Conservation (phyloP, 2,888 invertebrate genomes). For the Megalurothrips usitatus region DNA sequence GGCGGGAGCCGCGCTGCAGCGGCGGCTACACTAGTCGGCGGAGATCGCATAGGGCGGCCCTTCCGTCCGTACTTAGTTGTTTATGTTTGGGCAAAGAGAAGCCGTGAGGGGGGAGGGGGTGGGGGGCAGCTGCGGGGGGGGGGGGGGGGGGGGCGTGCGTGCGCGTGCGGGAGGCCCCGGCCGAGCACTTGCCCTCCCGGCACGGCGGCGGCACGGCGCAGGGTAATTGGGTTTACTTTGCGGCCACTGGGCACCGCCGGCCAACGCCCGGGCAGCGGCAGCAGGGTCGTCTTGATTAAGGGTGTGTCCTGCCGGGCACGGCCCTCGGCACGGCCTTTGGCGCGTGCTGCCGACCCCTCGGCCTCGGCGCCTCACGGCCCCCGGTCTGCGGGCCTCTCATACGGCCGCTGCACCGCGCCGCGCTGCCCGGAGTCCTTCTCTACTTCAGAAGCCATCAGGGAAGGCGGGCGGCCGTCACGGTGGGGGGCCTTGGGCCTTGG, state of each 20-base stretch:
- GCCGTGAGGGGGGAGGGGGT: neutral
- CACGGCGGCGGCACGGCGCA: neutral
- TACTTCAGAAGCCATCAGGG: too few relatives aligned
- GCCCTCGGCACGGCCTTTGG: neutral
- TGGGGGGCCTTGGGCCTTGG: too few relatives aligned
- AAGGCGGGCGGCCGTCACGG: too few relatives aligned
- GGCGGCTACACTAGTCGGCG: neutral
- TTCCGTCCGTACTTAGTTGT: neutral
- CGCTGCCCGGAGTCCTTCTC: too few relatives aligned
- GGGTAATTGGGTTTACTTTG: constrained; percentile 24
- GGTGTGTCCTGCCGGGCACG: neutral
- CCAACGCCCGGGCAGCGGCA: neutral
- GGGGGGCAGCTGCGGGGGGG: neutral
- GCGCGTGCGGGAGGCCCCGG: neutral
- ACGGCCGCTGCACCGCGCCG: too few relatives aligned
- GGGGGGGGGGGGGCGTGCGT: neutral
- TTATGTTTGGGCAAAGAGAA: neutral
- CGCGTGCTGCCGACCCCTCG: too few relatives aligned
- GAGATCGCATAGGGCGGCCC: neutral
- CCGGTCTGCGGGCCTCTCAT: too few relatives aligned
- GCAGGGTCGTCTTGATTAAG: constrained; percentile 7
- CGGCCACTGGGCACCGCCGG: neutral
- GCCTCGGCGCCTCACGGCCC: too few relatives aligned
- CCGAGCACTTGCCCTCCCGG: too few relatives aligned
- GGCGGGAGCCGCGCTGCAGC: too few relatives aligned